A percentile compares a stretch with the other conserved stretches of the same genome.
Conservation (phyloP, 2,113 vertebrate species). For the Colinus virginianus region DNA sequence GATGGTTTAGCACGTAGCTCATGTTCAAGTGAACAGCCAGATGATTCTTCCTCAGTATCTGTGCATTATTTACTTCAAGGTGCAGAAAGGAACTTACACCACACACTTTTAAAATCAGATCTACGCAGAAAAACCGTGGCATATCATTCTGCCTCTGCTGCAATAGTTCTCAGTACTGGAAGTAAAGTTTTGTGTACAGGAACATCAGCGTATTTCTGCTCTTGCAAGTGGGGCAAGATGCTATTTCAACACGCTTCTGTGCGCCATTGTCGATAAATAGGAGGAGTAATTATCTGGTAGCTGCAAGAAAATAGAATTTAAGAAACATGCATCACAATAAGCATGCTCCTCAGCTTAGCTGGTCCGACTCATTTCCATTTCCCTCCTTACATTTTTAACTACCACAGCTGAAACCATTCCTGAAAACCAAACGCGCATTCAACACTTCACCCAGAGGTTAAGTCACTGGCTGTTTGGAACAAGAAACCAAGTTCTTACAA, state of each 20-base stretch:
- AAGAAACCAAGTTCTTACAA: neutral
- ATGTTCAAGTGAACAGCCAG: neutral
- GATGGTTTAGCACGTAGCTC: neutral
- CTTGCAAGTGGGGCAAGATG: neutral
- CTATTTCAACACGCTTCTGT: slow-evolving; percentile 86
- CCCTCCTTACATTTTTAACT: neutral
- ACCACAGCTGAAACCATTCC: neutral
- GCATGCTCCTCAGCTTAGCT: neutral
- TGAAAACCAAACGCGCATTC: neutral
- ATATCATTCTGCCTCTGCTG: neutral
- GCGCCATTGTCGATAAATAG: slow-evolving; percentile 81
- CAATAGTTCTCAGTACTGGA: neutral
- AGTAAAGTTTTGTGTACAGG: neutral
- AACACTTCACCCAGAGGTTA: neutral
- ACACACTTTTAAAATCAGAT: neutral
- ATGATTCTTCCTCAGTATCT: neutral
- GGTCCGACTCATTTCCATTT: neutral
- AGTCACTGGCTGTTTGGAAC: neutral
- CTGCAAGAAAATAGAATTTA: slow-evolving; percentile 68
- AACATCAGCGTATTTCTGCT: neutral
- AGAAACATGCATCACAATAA: neutral
- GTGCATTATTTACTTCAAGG: neutral
- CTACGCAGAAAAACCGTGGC: neutral
- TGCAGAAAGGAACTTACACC: neutral
- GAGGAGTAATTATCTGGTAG: slow-evolving; percentile 81